These are phyloP conservation scores for Cyclura pinguis DNA, from an alignment of 2,797 vertebrate genomes.

Conservation along the genomic window DNA sequence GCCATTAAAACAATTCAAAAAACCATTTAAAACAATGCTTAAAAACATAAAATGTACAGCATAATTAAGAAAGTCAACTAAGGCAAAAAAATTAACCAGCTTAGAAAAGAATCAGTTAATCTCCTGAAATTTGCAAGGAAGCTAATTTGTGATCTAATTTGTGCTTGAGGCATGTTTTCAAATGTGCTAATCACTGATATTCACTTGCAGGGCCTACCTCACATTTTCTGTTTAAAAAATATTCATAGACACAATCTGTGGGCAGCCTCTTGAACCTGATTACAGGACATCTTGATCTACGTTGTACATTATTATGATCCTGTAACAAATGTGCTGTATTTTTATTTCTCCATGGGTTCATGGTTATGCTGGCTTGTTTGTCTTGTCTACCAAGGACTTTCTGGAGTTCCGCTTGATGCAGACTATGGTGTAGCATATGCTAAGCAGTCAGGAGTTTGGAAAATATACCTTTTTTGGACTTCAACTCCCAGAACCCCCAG, in stretches of 20 bases:
- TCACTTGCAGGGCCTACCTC: background rate
- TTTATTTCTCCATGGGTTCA: background rate
- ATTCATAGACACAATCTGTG: background rate
- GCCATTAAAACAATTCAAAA: slow-evolving; percentile 17
- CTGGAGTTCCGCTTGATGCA: background rate
- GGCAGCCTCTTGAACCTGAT: background rate
- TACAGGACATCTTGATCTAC: background rate
- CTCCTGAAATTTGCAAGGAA: background rate
- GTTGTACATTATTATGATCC: background rate
- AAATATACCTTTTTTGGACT: background rate
- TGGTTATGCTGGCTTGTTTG: background rate
- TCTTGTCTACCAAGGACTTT: background rate
- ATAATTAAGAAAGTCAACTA: background rate
- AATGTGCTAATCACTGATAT: background rate
- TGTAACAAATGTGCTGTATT: background rate
- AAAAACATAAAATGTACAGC: background rate
- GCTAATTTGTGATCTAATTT: background rate
- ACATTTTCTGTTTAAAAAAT: background rate
- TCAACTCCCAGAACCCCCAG: background rate
- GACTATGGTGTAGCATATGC: background rate
- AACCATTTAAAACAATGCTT: background rate
- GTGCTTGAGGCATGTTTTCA: background rate
- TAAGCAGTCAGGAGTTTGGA: no score
- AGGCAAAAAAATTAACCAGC: background rate
- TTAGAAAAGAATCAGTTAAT: background rate